phyloP scores from a whole-genome alignment of 2,797 vertebrate species.

The Iguana delicatissima region DNA sequence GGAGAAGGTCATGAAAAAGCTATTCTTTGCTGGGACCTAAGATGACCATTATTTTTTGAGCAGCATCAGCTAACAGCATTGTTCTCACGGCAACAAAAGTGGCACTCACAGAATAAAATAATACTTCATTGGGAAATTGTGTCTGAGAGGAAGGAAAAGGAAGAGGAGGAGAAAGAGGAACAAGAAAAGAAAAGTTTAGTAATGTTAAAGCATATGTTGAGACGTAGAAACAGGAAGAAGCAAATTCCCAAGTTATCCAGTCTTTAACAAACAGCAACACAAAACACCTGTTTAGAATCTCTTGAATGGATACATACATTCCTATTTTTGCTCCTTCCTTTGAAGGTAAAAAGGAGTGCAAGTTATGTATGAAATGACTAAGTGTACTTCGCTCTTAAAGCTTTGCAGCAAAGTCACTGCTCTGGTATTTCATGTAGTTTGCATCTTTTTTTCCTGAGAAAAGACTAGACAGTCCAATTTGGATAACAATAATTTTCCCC shows the following conservation, averaged over 20 bases:
- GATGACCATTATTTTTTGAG: neutral
- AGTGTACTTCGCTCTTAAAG: constrained; percentile 30
- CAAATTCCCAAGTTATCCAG: constrained; percentile 16
- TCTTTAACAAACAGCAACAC: neutral
- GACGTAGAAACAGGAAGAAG: neutral
- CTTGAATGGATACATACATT: neutral
- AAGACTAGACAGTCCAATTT: constrained; percentile 29
- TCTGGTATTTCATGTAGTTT: constrained; percentile 28
- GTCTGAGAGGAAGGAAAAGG: neutral
- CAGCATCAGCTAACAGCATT: neutral
- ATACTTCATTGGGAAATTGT: neutral
- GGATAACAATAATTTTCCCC: constrained; percentile 40
- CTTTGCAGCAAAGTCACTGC: constrained; percentile 22
- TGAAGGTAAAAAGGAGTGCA: neutral
- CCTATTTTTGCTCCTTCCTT: constrained; percentile 12
- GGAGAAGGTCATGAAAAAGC: neutral
- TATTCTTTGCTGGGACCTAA: constrained; percentile 17
- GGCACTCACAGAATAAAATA: neutral
- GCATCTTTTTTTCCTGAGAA: neutral
- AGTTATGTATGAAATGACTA: constrained; percentile 33
- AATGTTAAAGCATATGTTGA: neutral
- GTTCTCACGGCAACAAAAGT: neutral
- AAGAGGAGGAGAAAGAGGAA: neutral
- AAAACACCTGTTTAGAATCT: neutral
- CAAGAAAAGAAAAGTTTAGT: neutral